These are phyloP conservation scores for Porites cylindrica DNA, from an alignment of 92 coral and sea anemone genomes.

Conservation along the genomic window DNA sequence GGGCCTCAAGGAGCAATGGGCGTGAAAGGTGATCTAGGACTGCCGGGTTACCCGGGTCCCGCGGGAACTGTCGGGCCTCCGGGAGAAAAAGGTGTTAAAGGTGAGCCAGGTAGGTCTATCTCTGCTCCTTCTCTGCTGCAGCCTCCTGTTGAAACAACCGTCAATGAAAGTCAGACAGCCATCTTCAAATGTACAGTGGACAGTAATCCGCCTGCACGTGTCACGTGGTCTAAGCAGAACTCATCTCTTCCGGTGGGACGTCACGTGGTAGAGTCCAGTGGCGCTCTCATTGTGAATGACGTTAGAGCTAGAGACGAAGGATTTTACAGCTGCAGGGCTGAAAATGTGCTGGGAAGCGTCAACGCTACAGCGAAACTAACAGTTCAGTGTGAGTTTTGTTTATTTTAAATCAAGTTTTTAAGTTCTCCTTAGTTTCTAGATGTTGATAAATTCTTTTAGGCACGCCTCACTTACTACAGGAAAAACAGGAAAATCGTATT, in stretches of 20 bases:
- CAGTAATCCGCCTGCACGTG: constrained; percentile 62
- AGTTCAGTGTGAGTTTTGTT: too few relatives aligned
- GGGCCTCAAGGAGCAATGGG: neutral
- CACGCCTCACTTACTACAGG: too few relatives aligned
- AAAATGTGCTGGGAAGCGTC: too few relatives aligned
- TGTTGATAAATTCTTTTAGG: too few relatives aligned
- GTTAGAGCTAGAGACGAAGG: too few relatives aligned
- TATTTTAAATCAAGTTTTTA: too few relatives aligned
- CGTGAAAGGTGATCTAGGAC: neutral
- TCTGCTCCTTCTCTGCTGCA: neutral
- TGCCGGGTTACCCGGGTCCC: neutral
- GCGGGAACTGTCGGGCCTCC: neutral
- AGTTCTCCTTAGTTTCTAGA: too few relatives aligned
- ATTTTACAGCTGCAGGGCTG: too few relatives aligned
- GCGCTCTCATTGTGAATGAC: neutral
- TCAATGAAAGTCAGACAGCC: constrained; percentile 60
- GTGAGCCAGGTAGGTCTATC: neutral
- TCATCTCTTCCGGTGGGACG: neutral
- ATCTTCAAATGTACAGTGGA: constrained; percentile 46
- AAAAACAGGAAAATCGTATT: too few relatives aligned
- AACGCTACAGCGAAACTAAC: too few relatives aligned
- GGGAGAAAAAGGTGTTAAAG: neutral
- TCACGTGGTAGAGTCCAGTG: neutral
- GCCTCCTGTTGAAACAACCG: constrained; percentile 2
- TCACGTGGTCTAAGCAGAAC: constrained; percentile 15